Evolutionary conservation across 1,140 invertebrate species (phyloP).

Genomic region (Colletes gigas): DNA sequence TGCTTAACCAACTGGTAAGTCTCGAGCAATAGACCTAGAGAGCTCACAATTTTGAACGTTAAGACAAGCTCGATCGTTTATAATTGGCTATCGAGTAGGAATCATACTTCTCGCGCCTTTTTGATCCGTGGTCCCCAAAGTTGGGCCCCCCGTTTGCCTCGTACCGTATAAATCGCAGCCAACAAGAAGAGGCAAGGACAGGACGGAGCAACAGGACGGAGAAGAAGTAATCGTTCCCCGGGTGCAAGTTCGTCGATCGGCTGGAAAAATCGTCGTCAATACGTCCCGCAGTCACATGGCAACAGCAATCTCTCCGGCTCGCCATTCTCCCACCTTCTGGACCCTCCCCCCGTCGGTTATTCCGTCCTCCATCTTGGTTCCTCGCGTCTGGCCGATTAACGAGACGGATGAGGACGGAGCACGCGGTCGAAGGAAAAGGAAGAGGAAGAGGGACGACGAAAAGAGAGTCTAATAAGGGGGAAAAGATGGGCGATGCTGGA

Average conservation of each 20-base stretch:
- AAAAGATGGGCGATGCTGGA: constrained; percentile 38
- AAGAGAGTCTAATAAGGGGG: constrained; percentile 5
- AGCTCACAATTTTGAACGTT: too few relatives aligned
- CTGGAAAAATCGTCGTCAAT: constrained; percentile 64
- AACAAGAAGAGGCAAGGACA: neutral
- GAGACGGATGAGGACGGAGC: constrained; percentile 29
- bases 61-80: too few relatives aligned
- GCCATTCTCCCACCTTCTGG: constrained; percentile 48
- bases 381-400: constrained; percentile 21
- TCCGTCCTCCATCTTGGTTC: constrained; percentile 61
- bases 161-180: too few relatives aligned
- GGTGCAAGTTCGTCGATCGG: constrained; percentile 34
- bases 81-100: too few relatives aligned
- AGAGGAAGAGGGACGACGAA: constrained; percentile 41
- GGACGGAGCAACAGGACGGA: neutral
- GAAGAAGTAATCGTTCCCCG: constrained; percentile 19
- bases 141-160: too few relatives aligned
- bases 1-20: too few relatives aligned
- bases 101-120: too few relatives aligned
- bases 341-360: constrained; percentile 55
- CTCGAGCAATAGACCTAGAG: too few relatives aligned
- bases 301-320: constrained; percentile 70
- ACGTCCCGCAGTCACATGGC: constrained; percentile 70
- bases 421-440: neutral
- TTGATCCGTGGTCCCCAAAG: too few relatives aligned